Base-by-base conservation (phyloP, 2,797 vertebrate genomes). In the Diplodus sargus region DNA sequence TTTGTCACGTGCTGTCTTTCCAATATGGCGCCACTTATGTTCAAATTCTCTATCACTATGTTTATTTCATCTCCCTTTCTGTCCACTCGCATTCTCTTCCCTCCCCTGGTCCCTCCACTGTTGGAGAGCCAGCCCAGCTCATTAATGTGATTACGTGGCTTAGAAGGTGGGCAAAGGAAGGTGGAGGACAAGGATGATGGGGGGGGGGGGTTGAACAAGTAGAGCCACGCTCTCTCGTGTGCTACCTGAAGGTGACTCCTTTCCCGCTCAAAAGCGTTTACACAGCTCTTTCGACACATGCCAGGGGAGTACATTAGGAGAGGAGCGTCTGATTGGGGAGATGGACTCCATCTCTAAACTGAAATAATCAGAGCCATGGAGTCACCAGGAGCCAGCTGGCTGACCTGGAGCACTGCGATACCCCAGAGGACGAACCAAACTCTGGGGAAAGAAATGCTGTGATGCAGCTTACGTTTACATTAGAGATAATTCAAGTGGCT, bases 201-300 rank as follows among this genome's bases (percentile, higher is more conserved):
- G 39, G 30, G 53, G 65, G 51, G 48, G 43, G 78, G 45, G 53
- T 45, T 45, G 71, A 73, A 78, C 30, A 70, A 80, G 66, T 39
- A 22, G 66, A 69, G 68, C 42, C 63, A 48, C 12, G 3, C 54
- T 71, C 63, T 87, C 74, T 57, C 0, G 1, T 30, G 74, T 42
- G 62, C 77, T 73, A 71, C 80, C 82, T 87, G 87, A 93, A 94
- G 92, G 91, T 93, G 90, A 92, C 89, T 81, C 71, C 67, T 69
- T 45, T 78, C 64, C 77, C 15, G 22, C 75, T 77, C 68, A 80
- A 89, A 92, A 91, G 57, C 17, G 74, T 92, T 85, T 85, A 86
- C 87, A 83, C 90, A 89, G 91, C 90, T 89, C 70, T 88, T 90
- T 88, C 4, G 15, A 69, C 71, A 79, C 12, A 2, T 0, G 73